These are phyloP conservation scores for Macquaria australasica DNA, from an alignment of 2,113 vertebrate genomes.

Conservation along the genomic window DNA sequence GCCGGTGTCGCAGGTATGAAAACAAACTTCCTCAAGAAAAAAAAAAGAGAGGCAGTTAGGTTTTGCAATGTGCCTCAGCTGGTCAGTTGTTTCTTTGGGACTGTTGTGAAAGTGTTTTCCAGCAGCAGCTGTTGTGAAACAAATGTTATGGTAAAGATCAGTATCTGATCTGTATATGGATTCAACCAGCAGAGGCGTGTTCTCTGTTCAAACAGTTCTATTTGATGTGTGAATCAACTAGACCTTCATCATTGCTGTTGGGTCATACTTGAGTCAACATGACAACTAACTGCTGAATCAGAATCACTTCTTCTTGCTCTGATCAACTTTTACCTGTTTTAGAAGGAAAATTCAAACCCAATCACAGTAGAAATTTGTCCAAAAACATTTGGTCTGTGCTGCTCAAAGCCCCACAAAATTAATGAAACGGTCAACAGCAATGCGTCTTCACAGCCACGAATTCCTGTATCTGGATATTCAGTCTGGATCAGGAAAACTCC, in stretches of 20 bases:
- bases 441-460: no score
- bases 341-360: no score
- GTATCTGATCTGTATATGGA: no score
- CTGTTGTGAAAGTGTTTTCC: background rate
- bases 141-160: background rate
- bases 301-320: background rate
- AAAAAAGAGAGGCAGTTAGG: background rate
- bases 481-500: no score
- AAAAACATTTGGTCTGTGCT: no score
- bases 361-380: no score
- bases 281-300: background rate
- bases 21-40: no score
- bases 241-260: background rate
- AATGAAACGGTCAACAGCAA: no score
- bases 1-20: constrained; percentile 94
- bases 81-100: background rate
- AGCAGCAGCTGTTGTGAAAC: background rate
- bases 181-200: background rate
- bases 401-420: no score
- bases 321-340: no score
- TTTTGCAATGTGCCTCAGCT: background rate
- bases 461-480: no score
- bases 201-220: background rate
- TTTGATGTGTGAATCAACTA: no score
- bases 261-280: background rate